Conservation (phyloP, 1,140 invertebrate genomes). For the Asobara japonica region DNA sequence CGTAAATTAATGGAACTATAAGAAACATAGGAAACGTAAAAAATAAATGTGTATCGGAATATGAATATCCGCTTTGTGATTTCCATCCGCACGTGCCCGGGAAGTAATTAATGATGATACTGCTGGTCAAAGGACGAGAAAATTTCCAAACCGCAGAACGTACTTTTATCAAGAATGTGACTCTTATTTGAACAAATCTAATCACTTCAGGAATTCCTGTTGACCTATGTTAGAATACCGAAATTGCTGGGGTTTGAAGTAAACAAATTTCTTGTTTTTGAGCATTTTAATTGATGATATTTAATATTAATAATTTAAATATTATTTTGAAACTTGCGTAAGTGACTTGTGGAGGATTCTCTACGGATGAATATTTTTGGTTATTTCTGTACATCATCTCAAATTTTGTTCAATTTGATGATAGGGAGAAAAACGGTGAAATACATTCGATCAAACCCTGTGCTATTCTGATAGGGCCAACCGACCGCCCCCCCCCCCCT, state of each 20-base stretch:
- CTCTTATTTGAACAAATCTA: constrained; percentile 9
- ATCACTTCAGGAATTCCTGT: constrained; percentile 6
- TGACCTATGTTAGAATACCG: not conserved
- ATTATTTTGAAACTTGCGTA: too few relatives aligned
- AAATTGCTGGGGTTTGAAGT: not conserved
- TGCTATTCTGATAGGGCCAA: too few relatives aligned
- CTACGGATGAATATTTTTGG: too few relatives aligned
- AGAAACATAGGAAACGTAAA: not conserved
- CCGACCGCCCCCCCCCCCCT: too few relatives aligned
- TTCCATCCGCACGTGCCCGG: constrained; percentile 2
- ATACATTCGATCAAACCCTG: too few relatives aligned
- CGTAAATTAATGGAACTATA: not conserved
- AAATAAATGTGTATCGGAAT: not conserved
- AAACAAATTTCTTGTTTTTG: too few relatives aligned
- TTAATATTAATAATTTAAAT: too few relatives aligned
- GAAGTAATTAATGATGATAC: constrained; percentile 28
- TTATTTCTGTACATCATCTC: too few relatives aligned
- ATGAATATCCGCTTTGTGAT: constrained; percentile 15
- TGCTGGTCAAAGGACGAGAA: not conserved
- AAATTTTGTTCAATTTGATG: too few relatives aligned
- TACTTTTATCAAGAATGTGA: constrained; percentile 1
- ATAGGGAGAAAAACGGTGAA: too few relatives aligned
- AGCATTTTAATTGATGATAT: too few relatives aligned
- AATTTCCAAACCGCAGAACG: not conserved
- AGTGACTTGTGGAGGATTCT: too few relatives aligned